Evolutionary conservation across 2,888 invertebrate genomes (phyloP).

Genomic region (Stictocephala bisonia): DNA sequence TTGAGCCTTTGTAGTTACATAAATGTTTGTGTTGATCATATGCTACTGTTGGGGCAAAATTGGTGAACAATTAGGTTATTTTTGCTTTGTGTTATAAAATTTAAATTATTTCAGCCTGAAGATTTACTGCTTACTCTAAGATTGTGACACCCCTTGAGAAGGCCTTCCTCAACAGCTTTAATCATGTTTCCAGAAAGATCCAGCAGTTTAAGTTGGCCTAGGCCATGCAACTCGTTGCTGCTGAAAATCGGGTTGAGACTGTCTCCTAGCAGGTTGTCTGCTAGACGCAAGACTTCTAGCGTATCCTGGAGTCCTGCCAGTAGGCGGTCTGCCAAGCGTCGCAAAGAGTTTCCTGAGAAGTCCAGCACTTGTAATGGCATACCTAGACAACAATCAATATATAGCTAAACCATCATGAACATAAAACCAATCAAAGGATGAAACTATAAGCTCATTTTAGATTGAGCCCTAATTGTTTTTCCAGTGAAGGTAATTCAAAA

Average conservation of each 20-base stretch:
- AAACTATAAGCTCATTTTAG: no score
- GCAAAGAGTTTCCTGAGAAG: slow-evolving; percentile 83
- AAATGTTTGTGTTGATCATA: no score
- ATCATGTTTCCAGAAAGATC: slow-evolving; percentile 86
- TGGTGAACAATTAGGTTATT: no score
- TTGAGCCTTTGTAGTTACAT: no score
- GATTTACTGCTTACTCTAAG: slow-evolving; percentile 70
- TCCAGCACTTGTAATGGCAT: slow-evolving; percentile 81
- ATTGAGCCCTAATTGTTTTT: no score
- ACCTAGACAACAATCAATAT: no score
- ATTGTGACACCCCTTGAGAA: slow-evolving; percentile 84
- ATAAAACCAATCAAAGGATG: no score
- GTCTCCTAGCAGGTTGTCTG: slow-evolving; percentile 88
- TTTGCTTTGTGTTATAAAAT: no score
- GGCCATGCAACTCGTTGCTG: slow-evolving; percentile 83
- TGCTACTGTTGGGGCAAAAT: no score
- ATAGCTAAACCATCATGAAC: no score
- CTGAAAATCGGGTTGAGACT: slow-evolving; percentile 92
- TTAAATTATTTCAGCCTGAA: no score
- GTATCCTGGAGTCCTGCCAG: slow-evolving; percentile 75
- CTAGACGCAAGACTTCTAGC: slow-evolving; percentile 76
- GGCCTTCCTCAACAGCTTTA: slow-evolving; percentile 85
- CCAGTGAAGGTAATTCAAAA: no score
- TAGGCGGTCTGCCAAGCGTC: slow-evolving; percentile 81
- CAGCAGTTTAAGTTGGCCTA: slow-evolving; percentile 77